Conservation (phyloP, 2,888 invertebrate genomes). For the Argyresthia albistria region DNA sequence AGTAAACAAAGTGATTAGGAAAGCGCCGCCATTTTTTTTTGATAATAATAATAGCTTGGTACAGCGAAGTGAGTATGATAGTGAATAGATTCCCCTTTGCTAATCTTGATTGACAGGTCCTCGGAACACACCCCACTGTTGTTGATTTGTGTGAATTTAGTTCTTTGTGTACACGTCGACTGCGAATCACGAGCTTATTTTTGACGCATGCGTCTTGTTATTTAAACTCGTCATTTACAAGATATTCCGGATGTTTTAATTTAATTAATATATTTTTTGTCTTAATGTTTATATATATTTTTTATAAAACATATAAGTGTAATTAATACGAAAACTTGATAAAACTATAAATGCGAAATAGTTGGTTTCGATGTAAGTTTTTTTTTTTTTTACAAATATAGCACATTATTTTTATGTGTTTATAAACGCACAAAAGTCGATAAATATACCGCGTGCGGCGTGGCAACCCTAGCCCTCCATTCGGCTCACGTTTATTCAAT, state of each 20-base stretch:
- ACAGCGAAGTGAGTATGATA: conserved; percentile 1
- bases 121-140: conserved; percentile 17
- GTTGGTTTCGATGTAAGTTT: too few species aligned
- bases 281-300: too few species aligned
- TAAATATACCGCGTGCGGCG: conserved; percentile 14
- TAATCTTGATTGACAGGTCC: conserved; percentile 42
- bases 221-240: too few species aligned
- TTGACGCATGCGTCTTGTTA: not conserved
- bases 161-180: conserved; percentile 2
- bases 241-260: too few species aligned
- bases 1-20: conserved; percentile 37
- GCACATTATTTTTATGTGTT: too few species aligned
- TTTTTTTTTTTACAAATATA: too few species aligned
- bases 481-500: conserved; percentile 73
- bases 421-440: too few species aligned
- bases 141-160: conserved; percentile 9
- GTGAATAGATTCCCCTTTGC: conserved; percentile 26
- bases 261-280: too few species aligned
- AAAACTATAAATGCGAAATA: too few species aligned
- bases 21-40: not conserved
- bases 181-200: not conserved
- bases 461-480: conserved; percentile 56
- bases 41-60: not conserved
- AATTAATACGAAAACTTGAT: too few species aligned
- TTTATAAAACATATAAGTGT: too few species aligned